Base-by-base conservation (phyloP, 1,140 invertebrate genomes). In the Caenorhabditis remanei region DNA sequence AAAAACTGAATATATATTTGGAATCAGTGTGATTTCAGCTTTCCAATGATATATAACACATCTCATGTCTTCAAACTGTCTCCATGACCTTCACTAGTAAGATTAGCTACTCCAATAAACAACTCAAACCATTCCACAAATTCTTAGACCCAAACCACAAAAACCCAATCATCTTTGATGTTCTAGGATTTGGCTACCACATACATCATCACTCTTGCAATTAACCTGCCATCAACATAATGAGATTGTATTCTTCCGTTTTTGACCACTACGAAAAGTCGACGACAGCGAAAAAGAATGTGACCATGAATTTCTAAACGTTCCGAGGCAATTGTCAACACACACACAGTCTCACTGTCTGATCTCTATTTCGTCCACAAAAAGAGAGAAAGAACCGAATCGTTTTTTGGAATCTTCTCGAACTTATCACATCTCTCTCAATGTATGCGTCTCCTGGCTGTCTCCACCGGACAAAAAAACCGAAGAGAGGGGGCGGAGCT, bases 341-440 rank as follows among this genome's bases (percentile, higher is more conserved):
- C 14, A 13, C n/a, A n/a, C n/a, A 46, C 14, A 13, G 7, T 71
- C 41, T 61, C 56, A 7, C n/a, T 71, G 4, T 71, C 41, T 71
- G 40, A 40, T 40, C 7, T 40, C 11, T 65, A 11, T 71, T 71
- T 46, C 43, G 8, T n/a, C 24, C 58, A 8, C 32, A 11, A 8
- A 71, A 16, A 14, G 21, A 46, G 7, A 46, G n/a, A 79, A 79
- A 79, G 71, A 79, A 79, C 71, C 71, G 71, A 79, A 79, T 79
- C 71, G n/a, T 79, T 79, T 71, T 71, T 79, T 79, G 21, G 46
- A 50, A 48, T 79, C 43, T 79, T 79, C 71, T 79, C 71, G 71
- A 79, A 79, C 46, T 71, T 71, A 71, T 71, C 65, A 71, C 13
- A 43, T 16, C 14, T 8, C 4, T 43, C 3, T 9, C 40, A 14